Percentiles rank a stretch among this genome's conserved stretches.
Evolutionary conservation across 1,140 invertebrate genomes (phyloP).

Genomic region (Argopecten irradians): DNA sequence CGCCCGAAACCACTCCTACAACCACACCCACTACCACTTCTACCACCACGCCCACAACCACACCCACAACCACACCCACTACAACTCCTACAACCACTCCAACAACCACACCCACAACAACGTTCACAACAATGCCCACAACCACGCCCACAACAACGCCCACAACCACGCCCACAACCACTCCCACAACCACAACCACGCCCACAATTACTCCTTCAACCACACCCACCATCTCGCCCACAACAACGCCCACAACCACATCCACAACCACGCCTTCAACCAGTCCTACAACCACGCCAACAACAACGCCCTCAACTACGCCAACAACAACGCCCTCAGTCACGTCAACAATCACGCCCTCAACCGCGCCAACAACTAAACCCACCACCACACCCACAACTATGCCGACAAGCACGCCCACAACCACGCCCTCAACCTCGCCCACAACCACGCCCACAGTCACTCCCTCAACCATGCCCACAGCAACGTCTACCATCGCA

Average conservation of each 20-base stretch:
- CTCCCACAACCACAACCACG: constrained; percentile 8
- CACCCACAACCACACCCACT: not conserved
- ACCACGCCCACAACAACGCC: not conserved
- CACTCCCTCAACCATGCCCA: not conserved
- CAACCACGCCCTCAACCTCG: not conserved
- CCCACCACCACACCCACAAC: too few species aligned
- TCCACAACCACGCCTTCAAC: not conserved
- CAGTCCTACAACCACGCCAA: not conserved
- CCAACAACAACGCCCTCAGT: too few species aligned
- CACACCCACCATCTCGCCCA: not conserved
- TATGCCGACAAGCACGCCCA: too few species aligned
- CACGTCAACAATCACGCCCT: too few species aligned
- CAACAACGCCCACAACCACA: not conserved
- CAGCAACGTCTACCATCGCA: not conserved
- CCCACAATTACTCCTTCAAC: constrained; percentile 21
- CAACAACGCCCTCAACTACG: not conserved
- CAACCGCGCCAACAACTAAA: not conserved
- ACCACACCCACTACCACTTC: not conserved
- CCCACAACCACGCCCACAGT: not conserved
- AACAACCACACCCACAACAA: constrained; percentile 17
- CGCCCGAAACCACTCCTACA: not conserved
- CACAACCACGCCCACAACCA: not conserved
- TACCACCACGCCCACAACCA: not conserved
- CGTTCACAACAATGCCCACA: not conserved
- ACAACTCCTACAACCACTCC: not conserved